Base-by-base conservation (phyloP, 1,140 invertebrate genomes). In the Psix sp. region DNA sequence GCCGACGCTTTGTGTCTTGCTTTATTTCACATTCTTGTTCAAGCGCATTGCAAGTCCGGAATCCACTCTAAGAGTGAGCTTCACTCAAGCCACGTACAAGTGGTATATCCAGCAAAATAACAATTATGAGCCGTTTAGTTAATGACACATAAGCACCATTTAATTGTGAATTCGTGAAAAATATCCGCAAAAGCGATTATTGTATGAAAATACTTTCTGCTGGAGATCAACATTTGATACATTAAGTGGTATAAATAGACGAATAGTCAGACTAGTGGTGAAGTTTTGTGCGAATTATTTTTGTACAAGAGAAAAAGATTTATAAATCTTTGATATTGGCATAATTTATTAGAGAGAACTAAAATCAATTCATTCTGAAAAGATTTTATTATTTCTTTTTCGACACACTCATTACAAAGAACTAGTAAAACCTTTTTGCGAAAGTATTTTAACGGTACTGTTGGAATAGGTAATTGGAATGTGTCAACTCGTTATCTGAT, bases 81-180 rank as follows among this genome's bases (percentile, higher is more conserved):
- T 54, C 42, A 57, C 63, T 60, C 26, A 38, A 60, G 51, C 40
- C 45, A 49, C 26, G 31, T 46, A 60, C 40, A 1, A 52, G 45
- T 60, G 42, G 56, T 60, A 18, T 26, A 59, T 70, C 48, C 46
- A 51, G 54, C 71, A 54, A 62, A 70, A 67, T 74, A 71, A 63
- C 73, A 75, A 63, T 67, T 66, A 67, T 54, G 62, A 74, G 62
- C 51, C 49, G 62, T 74, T 74, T 56, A 54, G 54, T 62, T 62
- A 74, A 73, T 48, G 70, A 73, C 54, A 40, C 57, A 63, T 38
- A 71, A 63, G 51, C 36, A 36, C 29, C 26, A 16, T 46, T 65
- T 73, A 45, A 71, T 70, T 46, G 45, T 20, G 31, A 2, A 6
- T 5, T 11, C 20, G 3, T 10, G 36, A 17, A 5, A n/a, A n/a